These are phyloP conservation scores for Parasteatoda lunata DNA, from an alignment of 2,888 invertebrate genomes.

Conservation along the genomic window DNA sequence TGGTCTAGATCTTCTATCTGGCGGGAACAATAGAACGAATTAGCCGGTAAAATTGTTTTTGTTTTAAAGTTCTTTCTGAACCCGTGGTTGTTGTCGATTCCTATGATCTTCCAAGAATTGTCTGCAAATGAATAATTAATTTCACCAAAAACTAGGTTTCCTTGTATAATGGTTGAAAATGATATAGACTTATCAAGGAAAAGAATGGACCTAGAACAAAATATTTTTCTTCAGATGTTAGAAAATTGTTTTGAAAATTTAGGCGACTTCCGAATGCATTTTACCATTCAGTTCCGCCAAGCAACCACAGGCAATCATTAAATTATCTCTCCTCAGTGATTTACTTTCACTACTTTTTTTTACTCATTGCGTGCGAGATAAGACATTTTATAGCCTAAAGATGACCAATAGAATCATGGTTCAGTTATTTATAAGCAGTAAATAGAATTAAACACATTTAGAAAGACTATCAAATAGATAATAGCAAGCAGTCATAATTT, in stretches of 20 bases:
- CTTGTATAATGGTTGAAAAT: not conserved
- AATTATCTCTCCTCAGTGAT: not conserved
- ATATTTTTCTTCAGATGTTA: too few species aligned
- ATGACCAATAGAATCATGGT: not conserved
- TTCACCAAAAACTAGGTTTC: not conserved
- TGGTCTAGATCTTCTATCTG: slow-evolving; percentile 31
- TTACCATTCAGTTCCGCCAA: slow-evolving; percentile 22
- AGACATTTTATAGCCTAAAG: not conserved
- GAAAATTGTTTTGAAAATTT: not conserved
- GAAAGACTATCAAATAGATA: too few species aligned
- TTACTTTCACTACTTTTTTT: not conserved
- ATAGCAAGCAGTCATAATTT: too few species aligned
- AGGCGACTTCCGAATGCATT: slow-evolving; percentile 54
- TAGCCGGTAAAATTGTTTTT: not conserved
- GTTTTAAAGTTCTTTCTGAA: slow-evolving; percentile 4
- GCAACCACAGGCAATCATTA: slow-evolving; percentile 6
- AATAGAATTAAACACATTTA: not conserved
- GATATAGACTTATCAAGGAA: not conserved
- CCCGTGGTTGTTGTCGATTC: slow-evolving; percentile 3
- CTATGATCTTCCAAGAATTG: slow-evolving; percentile 1
- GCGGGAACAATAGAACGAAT: slow-evolving; percentile 11
- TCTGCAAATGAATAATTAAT: not conserved
- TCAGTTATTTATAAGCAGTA: not conserved
- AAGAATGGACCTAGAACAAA: not conserved
- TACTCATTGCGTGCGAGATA: not conserved